phyloP scores from a whole-genome alignment of 92 coral and sea anemone species.

The Actinernus sp. region DNA sequence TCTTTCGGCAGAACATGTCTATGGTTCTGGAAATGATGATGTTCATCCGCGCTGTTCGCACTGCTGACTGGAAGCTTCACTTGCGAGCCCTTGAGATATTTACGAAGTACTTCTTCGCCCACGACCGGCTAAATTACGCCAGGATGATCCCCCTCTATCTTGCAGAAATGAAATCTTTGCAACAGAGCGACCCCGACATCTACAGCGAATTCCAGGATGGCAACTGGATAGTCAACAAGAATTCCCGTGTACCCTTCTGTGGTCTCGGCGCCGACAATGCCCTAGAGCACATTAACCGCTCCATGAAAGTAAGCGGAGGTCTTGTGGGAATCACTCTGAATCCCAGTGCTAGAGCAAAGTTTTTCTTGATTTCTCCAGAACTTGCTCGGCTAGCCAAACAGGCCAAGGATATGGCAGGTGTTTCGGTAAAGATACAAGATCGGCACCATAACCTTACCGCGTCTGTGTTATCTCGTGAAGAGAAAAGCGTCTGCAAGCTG shows the following conservation, averaged over 20 bases:
- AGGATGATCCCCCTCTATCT: slow-evolving; percentile 61
- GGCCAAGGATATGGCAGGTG: slow-evolving; percentile 66
- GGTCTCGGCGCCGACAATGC: slow-evolving; percentile 60
- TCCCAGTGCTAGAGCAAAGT: slow-evolving; percentile 35
- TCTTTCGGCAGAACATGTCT: slow-evolving; percentile 49
- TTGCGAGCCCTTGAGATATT: slow-evolving; percentile 51
- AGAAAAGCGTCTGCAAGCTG: not conserved
- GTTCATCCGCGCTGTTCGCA: slow-evolving; percentile 43
- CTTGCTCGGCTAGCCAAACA: slow-evolving; percentile 49
- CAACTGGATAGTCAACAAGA: slow-evolving; percentile 72
- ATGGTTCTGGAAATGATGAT: slow-evolving; percentile 64
- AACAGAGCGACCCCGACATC: slow-evolving; percentile 31
- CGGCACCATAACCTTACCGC: slow-evolving; percentile 51
- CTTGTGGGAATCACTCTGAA: slow-evolving; percentile 51
- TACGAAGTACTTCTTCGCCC: slow-evolving; percentile 67
- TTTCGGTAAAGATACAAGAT: slow-evolving; percentile 22
- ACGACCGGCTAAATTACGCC: slow-evolving; percentile 64
- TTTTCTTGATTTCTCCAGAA: slow-evolving; percentile 58
- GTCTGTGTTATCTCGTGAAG: slow-evolving; percentile 1
- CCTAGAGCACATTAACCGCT: slow-evolving; percentile 47
- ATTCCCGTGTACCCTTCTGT: slow-evolving; percentile 46
- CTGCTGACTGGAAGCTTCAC: slow-evolving; percentile 76
- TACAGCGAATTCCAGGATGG: slow-evolving; percentile 41
- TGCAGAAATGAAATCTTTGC: slow-evolving; percentile 54
- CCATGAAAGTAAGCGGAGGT: slow-evolving; percentile 50